Evolutionary conservation across 1,140 invertebrate genomes (phyloP).

Genomic region (Calliopsis andreniformis): DNA sequence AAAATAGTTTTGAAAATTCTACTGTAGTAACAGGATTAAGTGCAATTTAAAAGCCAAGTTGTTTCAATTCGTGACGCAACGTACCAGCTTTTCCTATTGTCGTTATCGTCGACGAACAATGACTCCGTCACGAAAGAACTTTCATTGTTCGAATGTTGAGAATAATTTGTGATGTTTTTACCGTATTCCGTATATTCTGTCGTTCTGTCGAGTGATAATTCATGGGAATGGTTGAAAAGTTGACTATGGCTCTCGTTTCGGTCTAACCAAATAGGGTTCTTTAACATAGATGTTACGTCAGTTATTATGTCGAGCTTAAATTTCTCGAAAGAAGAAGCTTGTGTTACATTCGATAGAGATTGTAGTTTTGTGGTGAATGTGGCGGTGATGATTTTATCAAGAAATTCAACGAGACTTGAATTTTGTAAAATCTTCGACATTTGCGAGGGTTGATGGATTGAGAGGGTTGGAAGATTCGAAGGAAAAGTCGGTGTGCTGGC

Average conservation of each 20-base stretch:
- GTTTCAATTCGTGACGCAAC: neutral
- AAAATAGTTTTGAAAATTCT: too few relatives aligned
- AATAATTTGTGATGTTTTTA: too few relatives aligned
- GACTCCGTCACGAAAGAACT: neutral
- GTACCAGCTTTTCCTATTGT: slow-evolving; percentile 30
- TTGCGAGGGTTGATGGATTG: too few relatives aligned
- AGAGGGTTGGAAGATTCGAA: neutral
- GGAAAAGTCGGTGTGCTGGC: neutral
- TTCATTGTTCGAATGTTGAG: too few relatives aligned
- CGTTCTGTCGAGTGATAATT: neutral
- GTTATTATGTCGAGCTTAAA: slow-evolving; percentile 44
- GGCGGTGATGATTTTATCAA: slow-evolving; percentile 65
- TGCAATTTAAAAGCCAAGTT: too few relatives aligned
- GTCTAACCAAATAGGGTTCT: slow-evolving; percentile 32
- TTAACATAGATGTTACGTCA: slow-evolving; percentile 39
- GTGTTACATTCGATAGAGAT: slow-evolving; percentile 58
- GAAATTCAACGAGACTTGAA: slow-evolving; percentile 27
- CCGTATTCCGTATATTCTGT: too few relatives aligned
- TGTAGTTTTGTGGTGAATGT: slow-evolving; percentile 59
- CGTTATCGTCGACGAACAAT: neutral
- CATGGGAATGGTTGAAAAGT: slow-evolving; percentile 1
- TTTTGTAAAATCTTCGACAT: slow-evolving; percentile 41
- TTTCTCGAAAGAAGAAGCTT: slow-evolving; percentile 61
- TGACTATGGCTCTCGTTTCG: slow-evolving; percentile 36
- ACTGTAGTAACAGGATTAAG: too few relatives aligned